Percentiles rank a stretch among this genome's conserved stretches.
Evolutionary conservation across 2,797 vertebrate species (phyloP).

Genomic region (Natrix natrix): DNA sequence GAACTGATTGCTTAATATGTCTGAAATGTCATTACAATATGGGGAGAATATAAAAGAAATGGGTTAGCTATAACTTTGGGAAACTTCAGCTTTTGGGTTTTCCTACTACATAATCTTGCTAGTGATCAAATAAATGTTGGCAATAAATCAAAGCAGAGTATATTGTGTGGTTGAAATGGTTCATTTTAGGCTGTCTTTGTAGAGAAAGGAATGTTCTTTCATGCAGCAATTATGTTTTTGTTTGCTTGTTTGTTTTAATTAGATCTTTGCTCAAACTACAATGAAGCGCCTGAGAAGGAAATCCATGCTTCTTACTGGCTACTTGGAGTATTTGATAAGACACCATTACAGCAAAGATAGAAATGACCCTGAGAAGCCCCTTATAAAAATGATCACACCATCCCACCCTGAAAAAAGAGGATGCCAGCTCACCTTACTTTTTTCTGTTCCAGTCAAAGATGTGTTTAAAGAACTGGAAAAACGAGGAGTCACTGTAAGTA

Average conservation of each 20-base stretch:
- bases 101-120: background rate
- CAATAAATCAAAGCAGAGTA: background rate
- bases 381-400: conserved; percentile 84
- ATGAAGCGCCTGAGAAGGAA: conserved; percentile 85
- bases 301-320: conserved; percentile 88
- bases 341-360: conserved; percentile 72
- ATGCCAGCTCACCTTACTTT: conserved; percentile 88
- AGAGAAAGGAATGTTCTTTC: background rate
- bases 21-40: background rate
- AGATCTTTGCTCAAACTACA: conserved; percentile 86
- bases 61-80: background rate
- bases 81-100: background rate
- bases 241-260: conserved; percentile 38
- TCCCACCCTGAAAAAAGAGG: conserved; percentile 79
- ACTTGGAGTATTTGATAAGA: conserved; percentile 88
- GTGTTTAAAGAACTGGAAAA: conserved; percentile 85
- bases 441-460: conserved; percentile 76
- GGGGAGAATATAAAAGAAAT: background rate
- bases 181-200: background rate
- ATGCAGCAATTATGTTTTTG: background rate
- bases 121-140: background rate
- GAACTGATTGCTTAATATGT: background rate
- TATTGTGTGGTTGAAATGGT: background rate
- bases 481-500: conserved; percentile 87
- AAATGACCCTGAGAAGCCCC: conserved; percentile 62